These are phyloP conservation scores for Clitarchus hookeri DNA, from an alignment of 2,888 invertebrate species.

Conservation along the genomic window DNA sequence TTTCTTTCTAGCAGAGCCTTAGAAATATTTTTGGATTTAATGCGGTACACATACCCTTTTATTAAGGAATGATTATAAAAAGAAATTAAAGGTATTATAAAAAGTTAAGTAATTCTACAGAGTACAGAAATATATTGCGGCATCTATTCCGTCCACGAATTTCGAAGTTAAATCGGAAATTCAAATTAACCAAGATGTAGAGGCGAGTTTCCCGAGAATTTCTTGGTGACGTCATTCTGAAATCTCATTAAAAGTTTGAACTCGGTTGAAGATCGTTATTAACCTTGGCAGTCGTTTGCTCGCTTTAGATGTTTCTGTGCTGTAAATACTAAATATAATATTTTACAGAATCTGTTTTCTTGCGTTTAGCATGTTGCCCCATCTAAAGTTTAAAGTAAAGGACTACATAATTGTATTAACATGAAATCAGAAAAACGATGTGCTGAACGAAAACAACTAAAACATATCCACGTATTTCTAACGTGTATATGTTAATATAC, in stretches of 20 bases:
- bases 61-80: no score
- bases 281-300: background rate
- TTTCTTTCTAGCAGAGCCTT: no score
- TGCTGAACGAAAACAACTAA: no score
- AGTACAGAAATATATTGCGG: background rate
- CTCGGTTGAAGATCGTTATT: background rate
- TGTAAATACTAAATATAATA: background rate
- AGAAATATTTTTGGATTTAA: no score
- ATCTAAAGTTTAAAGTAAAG: no score
- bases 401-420: no score
- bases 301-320: background rate
- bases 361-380: no score
- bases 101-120: background rate
- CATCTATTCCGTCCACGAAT: background rate
- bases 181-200: background rate
- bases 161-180: background rate
- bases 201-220: background rate
- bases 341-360: background rate
- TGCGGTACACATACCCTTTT: no score
- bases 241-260: background rate
- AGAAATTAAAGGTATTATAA: background rate
- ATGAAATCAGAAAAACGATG: no score
- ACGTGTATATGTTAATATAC: no score
- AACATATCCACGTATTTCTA: no score
- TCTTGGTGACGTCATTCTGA: background rate